phyloP scores from a whole-genome alignment of 1,140 invertebrate genomes.

The Bombus sylvicola region DNA sequence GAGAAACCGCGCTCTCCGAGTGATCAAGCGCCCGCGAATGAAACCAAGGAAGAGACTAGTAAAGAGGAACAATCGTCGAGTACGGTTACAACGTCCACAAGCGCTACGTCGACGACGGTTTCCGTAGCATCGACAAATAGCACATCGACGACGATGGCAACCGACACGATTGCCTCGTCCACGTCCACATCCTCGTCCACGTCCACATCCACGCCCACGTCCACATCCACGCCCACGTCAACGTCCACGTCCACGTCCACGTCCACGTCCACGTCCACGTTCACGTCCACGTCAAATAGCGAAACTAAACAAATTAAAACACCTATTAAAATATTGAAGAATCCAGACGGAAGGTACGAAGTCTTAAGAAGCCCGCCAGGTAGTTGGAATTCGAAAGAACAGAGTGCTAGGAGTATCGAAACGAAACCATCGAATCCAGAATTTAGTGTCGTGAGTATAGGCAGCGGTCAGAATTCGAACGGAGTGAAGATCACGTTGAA shows the following conservation, averaged over 20 bases:
- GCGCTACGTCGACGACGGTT: not conserved
- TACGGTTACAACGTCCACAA: not conserved
- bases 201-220: not conserved
- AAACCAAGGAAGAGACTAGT: not conserved
- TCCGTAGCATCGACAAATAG: not conserved
- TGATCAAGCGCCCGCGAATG: not conserved
- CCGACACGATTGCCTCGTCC: not conserved
- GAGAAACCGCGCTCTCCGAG: not conserved
- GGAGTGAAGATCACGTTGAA: slow-evolving; percentile 78
- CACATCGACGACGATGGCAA: not conserved
- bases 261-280: not conserved
- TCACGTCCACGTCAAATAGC: not conserved
- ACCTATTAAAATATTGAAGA: slow-evolving; percentile 78
- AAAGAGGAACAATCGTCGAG: not conserved
- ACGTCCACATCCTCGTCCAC: not conserved
- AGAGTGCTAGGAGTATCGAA: slow-evolving; percentile 17
- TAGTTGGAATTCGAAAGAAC: slow-evolving; percentile 36
- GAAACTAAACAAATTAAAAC: slow-evolving; percentile 72
- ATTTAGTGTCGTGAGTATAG: slow-evolving; percentile 78
- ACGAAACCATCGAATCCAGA: slow-evolving; percentile 64
- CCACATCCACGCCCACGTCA: not conserved
- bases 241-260: not conserved
- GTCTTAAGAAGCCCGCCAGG: slow-evolving; percentile 61
- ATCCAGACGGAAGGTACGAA: slow-evolving; percentile 75
- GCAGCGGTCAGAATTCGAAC: slow-evolving; percentile 73